Conservation (phyloP, 2,888 invertebrate genomes). For the Drosophila affinis region DNA sequence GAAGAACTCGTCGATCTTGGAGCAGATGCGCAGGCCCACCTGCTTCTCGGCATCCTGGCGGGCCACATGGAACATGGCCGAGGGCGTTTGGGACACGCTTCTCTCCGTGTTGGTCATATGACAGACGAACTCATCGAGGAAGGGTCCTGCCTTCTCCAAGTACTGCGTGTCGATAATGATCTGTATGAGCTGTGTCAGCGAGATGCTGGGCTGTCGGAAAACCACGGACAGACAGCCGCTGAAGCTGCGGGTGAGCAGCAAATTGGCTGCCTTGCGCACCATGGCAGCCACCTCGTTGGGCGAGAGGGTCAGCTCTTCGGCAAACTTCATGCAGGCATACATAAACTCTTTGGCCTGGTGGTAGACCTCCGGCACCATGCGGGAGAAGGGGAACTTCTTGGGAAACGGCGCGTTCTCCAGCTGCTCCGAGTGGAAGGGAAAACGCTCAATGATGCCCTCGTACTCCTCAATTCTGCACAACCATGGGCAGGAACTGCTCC, state of each 20-base stretch:
- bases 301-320: constrained; percentile 91
- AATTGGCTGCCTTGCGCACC: constrained; percentile 94
- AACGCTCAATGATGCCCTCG: constrained; percentile 92
- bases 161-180: constrained; percentile 99
- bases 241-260: constrained; percentile 94
- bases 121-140: constrained; percentile 96
- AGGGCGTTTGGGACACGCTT: constrained; percentile 85
- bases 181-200: constrained; percentile 93
- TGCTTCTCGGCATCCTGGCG: constrained; percentile 98
- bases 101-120: constrained; percentile 93
- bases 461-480: constrained; percentile 91
- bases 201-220: constrained; percentile 93
- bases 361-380: constrained; percentile 98
- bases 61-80: constrained; percentile 86
- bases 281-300: constrained; percentile 87
- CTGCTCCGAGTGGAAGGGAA: constrained; percentile 94
- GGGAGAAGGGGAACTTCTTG: constrained; percentile 95
- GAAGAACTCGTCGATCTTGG: constrained; percentile 97
- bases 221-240: constrained; percentile 96
- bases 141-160: constrained; percentile 96
- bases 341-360: constrained; percentile 99
- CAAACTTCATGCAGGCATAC: constrained; percentile 97
- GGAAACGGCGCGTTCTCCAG: constrained; percentile 89
- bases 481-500: constrained; percentile 95
- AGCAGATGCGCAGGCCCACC: constrained; percentile 96